Base-by-base conservation (phyloP, 2,113 vertebrate species). In the Sorex araneus region DNA sequence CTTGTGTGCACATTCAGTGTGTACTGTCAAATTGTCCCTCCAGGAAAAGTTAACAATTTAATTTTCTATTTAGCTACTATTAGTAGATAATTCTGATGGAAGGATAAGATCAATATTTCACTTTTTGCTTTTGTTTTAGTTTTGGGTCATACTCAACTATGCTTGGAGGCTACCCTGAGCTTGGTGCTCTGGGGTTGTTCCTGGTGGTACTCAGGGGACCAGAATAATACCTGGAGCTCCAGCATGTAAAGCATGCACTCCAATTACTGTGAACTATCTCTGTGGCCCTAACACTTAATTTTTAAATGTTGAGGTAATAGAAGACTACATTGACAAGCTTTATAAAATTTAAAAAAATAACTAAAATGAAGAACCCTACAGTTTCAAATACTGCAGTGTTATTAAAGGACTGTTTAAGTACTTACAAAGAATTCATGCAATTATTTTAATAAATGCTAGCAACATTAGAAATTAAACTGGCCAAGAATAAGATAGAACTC, bases 401-500 rank as follows among this genome's bases (percentile, higher is more conserved):
- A 34, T 23, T 23, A 57, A 93, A 77, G 27, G 64, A 83, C 34
- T 82, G 67, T 16, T 78, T 88, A 19, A 47, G 9, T 81, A 73
- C 34, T 88, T 85, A 23, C 25, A 92, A 90, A 87, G 43, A 84
- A 84, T 92, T 73, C 57, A 94, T 78, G 15, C 1, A 75, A 50
- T 34, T 91, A 36, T 91, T 50, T 86, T 84, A 89, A 94, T 50
- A 40, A 83, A 64, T 63, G 64, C 8, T 84, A 87, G 30, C 23
- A 91, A 69, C 21, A 78, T 85, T 57, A 74, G 50, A 43, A 80
- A 74, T 84, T 93, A 83, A 94, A 79, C 19, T 67, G 25, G 6
- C 9, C 76, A 69, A 89, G 43, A 76, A n/a, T 76, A 86, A 50
- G 43, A 89, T 77, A 82, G 84, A 86, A 4, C 47, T 91, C 10